A percentile compares a stretch with the other conserved stretches of the same genome.
phyloP scores from a whole-genome alignment of 2,888 invertebrate genomes.

The Hyles lineata region DNA sequence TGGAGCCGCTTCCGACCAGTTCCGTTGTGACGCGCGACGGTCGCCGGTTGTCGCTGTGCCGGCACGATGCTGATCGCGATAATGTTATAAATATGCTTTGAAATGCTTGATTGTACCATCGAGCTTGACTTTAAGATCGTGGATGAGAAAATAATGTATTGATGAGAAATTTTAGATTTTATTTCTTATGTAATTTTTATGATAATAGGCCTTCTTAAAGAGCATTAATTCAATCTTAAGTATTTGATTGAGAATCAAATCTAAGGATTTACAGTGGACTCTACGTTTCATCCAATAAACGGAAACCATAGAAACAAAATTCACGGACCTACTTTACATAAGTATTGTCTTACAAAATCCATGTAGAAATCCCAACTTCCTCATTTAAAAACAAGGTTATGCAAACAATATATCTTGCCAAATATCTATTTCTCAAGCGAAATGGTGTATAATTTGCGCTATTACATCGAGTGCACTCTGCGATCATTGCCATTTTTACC shows the following conservation, averaged over 20 bases:
- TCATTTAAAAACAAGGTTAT: not conserved
- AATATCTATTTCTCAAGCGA: not conserved
- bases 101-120: not conserved
- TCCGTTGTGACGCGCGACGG: slow-evolving; percentile 33
- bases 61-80: slow-evolving; percentile 9
- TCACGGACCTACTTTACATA: too few relatives aligned
- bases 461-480: slow-evolving; percentile 59
- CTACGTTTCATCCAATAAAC: too few relatives aligned
- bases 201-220: too few relatives aligned
- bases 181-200: not conserved
- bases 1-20: slow-evolving; percentile 65
- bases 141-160: not conserved
- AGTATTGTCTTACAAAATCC: too few relatives aligned
- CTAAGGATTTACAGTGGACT: too few relatives aligned
- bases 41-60: slow-evolving; percentile 29
- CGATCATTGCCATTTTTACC: slow-evolving; percentile 68
- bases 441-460: slow-evolving; percentile 38
- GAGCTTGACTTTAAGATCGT: not conserved
- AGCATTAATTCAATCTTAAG: too few relatives aligned
- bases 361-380: not conserved
- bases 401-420: not conserved
- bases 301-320: too few relatives aligned
- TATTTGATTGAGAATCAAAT: too few relatives aligned
- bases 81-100: slow-evolving; percentile 14
- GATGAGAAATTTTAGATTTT: not conserved